Conservation (phyloP, 2,888 invertebrate genomes). For the Volucella inflata region DNA sequence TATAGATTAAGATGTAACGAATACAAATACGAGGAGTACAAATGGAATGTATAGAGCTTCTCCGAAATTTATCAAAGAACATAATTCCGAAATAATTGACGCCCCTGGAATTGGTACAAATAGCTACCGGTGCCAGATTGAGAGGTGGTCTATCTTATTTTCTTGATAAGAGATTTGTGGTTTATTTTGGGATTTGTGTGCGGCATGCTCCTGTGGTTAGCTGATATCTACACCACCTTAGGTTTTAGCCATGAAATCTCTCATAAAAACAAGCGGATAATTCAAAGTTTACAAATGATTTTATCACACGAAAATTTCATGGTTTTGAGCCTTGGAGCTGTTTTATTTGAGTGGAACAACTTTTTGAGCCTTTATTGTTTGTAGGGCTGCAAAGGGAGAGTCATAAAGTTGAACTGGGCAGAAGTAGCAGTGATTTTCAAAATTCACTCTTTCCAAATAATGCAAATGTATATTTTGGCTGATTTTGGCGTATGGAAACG, state of each 20-base stretch:
- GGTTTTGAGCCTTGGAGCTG: not conserved
- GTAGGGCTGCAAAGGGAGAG: not conserved
- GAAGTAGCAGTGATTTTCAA: not conserved
- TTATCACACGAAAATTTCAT: constrained; percentile 4
- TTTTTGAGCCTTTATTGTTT: not conserved
- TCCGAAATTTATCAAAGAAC: constrained; percentile 62
- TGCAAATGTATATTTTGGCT: not conserved
- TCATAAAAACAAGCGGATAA: constrained; percentile 1
- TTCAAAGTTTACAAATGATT: constrained; percentile 17
- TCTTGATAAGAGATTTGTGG: constrained; percentile 48
- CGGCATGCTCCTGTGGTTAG: not conserved
- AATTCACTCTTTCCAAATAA: not conserved
- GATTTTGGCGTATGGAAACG: not conserved
- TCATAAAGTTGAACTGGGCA: not conserved
- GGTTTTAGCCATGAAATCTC: not conserved
- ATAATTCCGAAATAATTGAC: constrained; percentile 72
- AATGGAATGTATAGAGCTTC: constrained; percentile 29
- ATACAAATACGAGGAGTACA: constrained; percentile 9
- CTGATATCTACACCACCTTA: too few relatives aligned
- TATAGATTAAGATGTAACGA: constrained; percentile 51
- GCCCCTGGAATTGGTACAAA: constrained; percentile 46
- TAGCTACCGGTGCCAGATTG: constrained; percentile 29
- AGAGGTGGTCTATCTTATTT: constrained; percentile 16
- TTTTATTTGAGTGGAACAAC: not conserved
- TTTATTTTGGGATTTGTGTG: constrained; percentile 13